These are phyloP conservation scores for Rhombomys opimus DNA, from an alignment of 2,113 vertebrate species.

Conservation along the genomic window DNA sequence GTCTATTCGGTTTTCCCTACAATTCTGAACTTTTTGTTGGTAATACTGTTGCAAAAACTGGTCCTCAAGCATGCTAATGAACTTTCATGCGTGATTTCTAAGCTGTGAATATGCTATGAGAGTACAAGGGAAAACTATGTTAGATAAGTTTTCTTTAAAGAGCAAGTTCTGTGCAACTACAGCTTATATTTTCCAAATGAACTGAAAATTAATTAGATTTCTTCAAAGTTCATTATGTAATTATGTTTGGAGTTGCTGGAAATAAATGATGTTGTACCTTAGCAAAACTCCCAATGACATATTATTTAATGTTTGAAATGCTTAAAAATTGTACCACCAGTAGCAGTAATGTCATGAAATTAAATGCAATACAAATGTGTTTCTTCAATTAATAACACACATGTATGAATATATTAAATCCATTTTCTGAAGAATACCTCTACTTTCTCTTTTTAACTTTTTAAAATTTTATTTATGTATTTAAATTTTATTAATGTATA, in stretches of 20 bases:
- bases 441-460: not conserved
- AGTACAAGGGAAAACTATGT: not conserved
- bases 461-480: too few species aligned
- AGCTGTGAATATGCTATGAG: not conserved
- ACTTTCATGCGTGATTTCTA: not conserved
- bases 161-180: not conserved
- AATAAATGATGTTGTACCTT: not conserved
- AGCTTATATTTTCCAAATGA: not conserved
- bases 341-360: not conserved
- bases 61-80: not conserved
- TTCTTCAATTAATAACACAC: not conserved
- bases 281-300: not conserved
- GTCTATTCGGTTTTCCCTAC: not conserved
- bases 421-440: not conserved
- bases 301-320: not conserved
- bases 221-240: not conserved
- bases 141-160: not conserved
- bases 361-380: not conserved
- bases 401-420: not conserved
- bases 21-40: not conserved
- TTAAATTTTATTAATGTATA: too few species aligned
- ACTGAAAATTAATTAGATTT: conserved; percentile 39
- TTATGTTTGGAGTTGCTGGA: conserved; percentile 1
- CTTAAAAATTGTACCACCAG: conserved; percentile 8
- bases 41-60: not conserved